These are phyloP conservation scores for Sus cebifrons DNA, from an alignment of 2,797 vertebrate genomes.

Conservation along the genomic window DNA sequence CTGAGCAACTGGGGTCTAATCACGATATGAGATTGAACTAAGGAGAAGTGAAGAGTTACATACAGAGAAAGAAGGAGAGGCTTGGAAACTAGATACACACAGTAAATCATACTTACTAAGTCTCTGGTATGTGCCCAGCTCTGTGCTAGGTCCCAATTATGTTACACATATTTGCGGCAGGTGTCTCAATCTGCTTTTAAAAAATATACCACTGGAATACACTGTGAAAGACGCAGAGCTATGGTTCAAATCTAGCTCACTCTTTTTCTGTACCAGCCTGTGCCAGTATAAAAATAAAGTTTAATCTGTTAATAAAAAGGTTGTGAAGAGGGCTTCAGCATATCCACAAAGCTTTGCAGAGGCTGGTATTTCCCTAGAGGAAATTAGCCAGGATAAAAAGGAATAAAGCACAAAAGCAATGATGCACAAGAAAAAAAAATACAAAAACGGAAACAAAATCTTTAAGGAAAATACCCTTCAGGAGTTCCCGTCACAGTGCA, in stretches of 20 bases:
- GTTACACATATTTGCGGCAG: conserved; percentile 34
- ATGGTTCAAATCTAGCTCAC: conserved; percentile 21
- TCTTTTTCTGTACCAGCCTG: not conserved
- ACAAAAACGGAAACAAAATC: too few relatives aligned
- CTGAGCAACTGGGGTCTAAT: not conserved
- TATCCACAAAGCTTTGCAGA: conserved; percentile 25
- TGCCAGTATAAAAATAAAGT: conserved; percentile 59
- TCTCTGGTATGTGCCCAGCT: not conserved
- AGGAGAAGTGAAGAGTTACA: not conserved
- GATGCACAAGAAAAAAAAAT: not conserved
- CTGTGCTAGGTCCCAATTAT: not conserved
- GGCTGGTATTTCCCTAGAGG: conserved; percentile 13
- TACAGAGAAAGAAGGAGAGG: conserved; percentile 7
- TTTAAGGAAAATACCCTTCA: conserved; percentile 38
- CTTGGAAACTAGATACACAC: not conserved
- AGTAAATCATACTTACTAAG: not conserved
- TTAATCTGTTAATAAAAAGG: conserved; percentile 46
- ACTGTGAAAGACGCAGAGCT: not conserved
- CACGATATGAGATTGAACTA: not conserved
- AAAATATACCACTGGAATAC: conserved; percentile 31
- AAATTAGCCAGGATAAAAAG: conserved; percentile 49
- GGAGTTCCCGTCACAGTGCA: too few relatives aligned
- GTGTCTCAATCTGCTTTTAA: conserved; percentile 10
- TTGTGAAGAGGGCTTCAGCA: conserved; percentile 36
- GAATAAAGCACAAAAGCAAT: not conserved